Percentiles rank a stretch among this genome's conserved stretches.
Evolutionary conservation across 2,113 vertebrate genomes (phyloP).

Genomic region (Elgaria multicarinata): DNA sequence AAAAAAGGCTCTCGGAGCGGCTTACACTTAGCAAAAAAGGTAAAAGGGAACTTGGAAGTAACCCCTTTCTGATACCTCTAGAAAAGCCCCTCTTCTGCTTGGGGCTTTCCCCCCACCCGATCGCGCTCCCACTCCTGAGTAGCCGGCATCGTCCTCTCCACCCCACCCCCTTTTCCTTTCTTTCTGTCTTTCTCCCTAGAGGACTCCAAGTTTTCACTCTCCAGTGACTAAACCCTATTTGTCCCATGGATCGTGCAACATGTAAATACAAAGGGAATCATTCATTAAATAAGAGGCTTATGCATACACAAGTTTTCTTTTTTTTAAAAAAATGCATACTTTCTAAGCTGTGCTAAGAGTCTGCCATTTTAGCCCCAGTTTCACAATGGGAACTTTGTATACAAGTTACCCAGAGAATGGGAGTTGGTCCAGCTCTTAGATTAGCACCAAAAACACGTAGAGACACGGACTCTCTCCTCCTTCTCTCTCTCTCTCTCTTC

Average conservation of each 20-base stretch:
- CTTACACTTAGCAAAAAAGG: no score
- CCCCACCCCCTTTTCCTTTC: slow-evolving; percentile 10
- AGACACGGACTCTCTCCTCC: slow-evolving; percentile 48
- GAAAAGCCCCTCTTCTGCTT: slow-evolving; percentile 60
- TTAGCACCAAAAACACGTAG: slow-evolving; percentile 83
- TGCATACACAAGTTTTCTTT: slow-evolving; percentile 81
- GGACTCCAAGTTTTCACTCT: slow-evolving; percentile 80
- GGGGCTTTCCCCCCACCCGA: not conserved
- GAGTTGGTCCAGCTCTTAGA: slow-evolving; percentile 81
- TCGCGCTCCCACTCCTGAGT: no score
- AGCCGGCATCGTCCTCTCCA: not conserved
- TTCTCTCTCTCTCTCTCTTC: not conserved
- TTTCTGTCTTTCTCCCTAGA: slow-evolving; percentile 53
- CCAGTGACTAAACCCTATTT: slow-evolving; percentile 80
- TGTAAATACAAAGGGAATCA: slow-evolving; percentile 83
- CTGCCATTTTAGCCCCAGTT: slow-evolving; percentile 76
- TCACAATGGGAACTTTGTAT: slow-evolving; percentile 84
- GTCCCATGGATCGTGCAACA: slow-evolving; percentile 80
- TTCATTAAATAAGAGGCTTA: slow-evolving; percentile 86
- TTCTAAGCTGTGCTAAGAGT: slow-evolving; percentile 76
- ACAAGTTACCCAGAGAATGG: slow-evolving; percentile 79
- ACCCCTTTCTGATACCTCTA: slow-evolving; percentile 60
- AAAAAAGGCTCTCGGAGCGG: no score
- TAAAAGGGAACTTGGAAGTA: slow-evolving; percentile 48
- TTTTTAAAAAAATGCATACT: slow-evolving; percentile 77